Conservation (phyloP, 2,888 invertebrate species). For the Patella caerulea region DNA sequence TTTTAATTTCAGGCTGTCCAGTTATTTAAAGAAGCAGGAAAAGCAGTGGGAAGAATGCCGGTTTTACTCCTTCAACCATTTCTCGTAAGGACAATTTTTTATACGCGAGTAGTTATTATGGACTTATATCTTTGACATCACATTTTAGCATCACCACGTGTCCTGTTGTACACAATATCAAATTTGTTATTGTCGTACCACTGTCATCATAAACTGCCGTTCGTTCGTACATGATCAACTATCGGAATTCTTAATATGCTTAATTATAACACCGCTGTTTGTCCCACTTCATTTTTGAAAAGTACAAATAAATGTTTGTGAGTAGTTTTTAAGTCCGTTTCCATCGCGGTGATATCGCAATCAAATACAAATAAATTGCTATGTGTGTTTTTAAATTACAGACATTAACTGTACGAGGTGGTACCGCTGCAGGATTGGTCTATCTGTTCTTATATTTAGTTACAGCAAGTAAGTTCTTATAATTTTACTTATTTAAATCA, state of each 20-base stretch:
- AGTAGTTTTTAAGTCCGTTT: background rate
- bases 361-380: background rate
- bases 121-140: background rate
- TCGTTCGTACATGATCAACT: no score
- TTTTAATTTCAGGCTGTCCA: conserved; percentile 76
- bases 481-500: background rate
- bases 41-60: conserved; percentile 87
- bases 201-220: no score
- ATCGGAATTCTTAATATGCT: no score
- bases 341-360: background rate
- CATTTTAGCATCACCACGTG: no score
- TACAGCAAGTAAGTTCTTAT: conserved; percentile 52
- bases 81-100: conserved; percentile 50
- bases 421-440: conserved; percentile 41
- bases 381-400: conserved; percentile 31
- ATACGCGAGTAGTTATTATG: background rate
- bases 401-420: conserved; percentile 50
- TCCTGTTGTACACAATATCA: no score
- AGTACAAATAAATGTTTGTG: no score
- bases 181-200: no score
- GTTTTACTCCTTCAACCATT: conserved; percentile 82
- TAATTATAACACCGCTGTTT: no score
- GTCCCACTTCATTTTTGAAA: background rate
- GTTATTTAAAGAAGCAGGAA: conserved; percentile 90
- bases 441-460: conserved; percentile 55